These are phyloP conservation scores for Mustela lutreola DNA, from an alignment of 2,113 vertebrate species.

Conservation along the genomic window DNA sequence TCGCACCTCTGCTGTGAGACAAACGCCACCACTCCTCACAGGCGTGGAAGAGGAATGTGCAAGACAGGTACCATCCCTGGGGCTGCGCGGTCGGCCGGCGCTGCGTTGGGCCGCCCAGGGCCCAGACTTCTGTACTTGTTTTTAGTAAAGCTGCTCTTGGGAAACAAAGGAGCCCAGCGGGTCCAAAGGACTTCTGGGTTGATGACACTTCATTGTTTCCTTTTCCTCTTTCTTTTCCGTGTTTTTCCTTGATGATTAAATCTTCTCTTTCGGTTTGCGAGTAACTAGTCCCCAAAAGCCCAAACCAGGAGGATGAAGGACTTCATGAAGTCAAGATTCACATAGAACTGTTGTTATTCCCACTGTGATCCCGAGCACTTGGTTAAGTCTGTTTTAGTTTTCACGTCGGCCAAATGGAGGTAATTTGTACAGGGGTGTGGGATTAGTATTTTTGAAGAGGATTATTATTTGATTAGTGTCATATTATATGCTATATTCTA, in stretches of 20 bases:
- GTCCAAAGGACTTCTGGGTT: not conserved
- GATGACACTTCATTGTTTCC: not conserved
- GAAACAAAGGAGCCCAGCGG: not conserved
- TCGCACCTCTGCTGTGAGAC: constrained; percentile 74
- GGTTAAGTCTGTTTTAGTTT: not conserved
- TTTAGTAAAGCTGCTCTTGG: not conserved
- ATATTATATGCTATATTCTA: not conserved
- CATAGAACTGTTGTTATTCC: not conserved
- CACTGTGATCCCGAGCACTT: not conserved
- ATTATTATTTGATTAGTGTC: not conserved
- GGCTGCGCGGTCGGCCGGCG: not conserved
- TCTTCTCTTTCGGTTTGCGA: not conserved
- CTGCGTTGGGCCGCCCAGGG: not conserved
- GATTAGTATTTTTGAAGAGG: not conserved
- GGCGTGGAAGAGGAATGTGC: constrained; percentile 35
- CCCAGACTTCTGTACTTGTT: not conserved
- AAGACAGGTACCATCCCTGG: not conserved
- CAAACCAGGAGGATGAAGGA: not conserved
- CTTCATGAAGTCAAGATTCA: not conserved
- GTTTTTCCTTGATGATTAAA: not conserved
- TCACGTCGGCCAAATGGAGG: not conserved
- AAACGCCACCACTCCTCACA: constrained; percentile 19
- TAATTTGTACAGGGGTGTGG: not conserved
- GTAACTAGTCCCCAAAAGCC: not conserved
- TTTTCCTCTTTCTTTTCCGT: not conserved